Base-by-base conservation (phyloP, 2,888 invertebrate genomes). In the Patella depressa region DNA sequence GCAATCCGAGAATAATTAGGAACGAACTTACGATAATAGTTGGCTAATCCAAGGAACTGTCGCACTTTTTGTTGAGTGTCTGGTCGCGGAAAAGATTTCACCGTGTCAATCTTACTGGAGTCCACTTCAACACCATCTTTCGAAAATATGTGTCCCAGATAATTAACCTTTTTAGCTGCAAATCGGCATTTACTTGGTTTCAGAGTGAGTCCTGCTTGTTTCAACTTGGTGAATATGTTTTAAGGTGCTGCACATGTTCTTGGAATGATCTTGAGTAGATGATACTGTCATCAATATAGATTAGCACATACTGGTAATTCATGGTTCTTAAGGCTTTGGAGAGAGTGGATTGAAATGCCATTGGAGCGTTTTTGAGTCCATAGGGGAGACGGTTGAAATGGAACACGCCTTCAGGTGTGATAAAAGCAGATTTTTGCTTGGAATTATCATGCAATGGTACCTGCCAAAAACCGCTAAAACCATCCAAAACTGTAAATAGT, bases 231-330 rank as follows among this genome's bases (percentile, higher is more conserved):
- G 54, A 84, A 82, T 14, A 84, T 80, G 19, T 53, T 24, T 73
- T 24, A 2, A 84, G 53, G 57, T 82, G 80, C 57, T 78, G 15
- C n/a, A 80, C 73, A 72, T 83, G 83, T 45, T 78, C 78, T 2
- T 80, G 78, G 74, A 84, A 80, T 12, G 74, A 73, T 3, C 72
- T 34, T 24, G 76, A 78, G 69, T 82, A 83, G 19, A 82, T 74
- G 14, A 82, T 65, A n/a, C 83, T 80, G 75, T 85, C 85, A 77
- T 85, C 85, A 5, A 83, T 75, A 70, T 86, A 85, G 19, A 80
- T 78, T 12, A 84, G 54, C 1, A 81, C 78, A 72, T 73, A 80
- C 75, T 84, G 80, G 79, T 81, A 85, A 29, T 82, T 79, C 24
- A 85, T 45, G 15, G 74, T 75, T 24, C 79, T 29, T 17, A 85